Percentiles rank a stretch among this genome's conserved stretches.
phyloP scores from a whole-genome alignment of 53 echinoderm and acorn worm species.

The Antedon mediterranea region DNA sequence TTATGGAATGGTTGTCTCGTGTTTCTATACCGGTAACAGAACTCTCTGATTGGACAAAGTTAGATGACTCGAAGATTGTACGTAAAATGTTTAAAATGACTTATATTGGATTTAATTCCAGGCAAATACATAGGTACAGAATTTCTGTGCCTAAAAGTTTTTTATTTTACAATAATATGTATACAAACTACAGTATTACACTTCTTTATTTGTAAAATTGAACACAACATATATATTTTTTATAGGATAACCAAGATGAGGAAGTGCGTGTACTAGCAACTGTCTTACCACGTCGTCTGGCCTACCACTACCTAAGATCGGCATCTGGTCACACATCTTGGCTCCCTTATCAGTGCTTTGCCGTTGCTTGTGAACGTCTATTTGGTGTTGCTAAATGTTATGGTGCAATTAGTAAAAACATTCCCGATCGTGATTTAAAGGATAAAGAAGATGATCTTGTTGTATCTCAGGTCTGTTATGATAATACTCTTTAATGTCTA shows the following conservation, averaged over 20 bases:
- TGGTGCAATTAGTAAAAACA: constrained; percentile 30
- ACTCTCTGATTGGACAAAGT: constrained; percentile 8
- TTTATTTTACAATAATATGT: no score
- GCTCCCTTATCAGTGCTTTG: constrained; percentile 77
- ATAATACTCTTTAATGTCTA: not conserved
- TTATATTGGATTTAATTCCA: no score
- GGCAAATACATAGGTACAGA: no score
- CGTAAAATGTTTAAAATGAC: not conserved
- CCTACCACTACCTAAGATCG: constrained; percentile 56
- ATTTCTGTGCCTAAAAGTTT: no score
- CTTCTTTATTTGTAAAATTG: no score
- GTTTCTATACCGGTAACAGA: constrained; percentile 43
- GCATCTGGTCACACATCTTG: constrained; percentile 52
- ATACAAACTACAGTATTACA: no score
- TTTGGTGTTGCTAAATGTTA: constrained; percentile 57
- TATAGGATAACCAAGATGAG: constrained; percentile 18
- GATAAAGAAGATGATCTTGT: constrained; percentile 39
- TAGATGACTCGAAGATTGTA: constrained; percentile 30
- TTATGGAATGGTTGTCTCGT: constrained; percentile 87
- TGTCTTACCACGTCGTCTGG: constrained; percentile 60
- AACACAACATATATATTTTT: no score
- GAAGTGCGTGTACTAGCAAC: constrained; percentile 60
- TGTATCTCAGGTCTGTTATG: constrained; percentile 76
- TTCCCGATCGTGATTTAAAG: constrained; percentile 27
- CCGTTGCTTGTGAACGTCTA: constrained; percentile 68